Conservation (phyloP, 2,113 vertebrate genomes). For the Chascanopsetta lugubris region DNA sequence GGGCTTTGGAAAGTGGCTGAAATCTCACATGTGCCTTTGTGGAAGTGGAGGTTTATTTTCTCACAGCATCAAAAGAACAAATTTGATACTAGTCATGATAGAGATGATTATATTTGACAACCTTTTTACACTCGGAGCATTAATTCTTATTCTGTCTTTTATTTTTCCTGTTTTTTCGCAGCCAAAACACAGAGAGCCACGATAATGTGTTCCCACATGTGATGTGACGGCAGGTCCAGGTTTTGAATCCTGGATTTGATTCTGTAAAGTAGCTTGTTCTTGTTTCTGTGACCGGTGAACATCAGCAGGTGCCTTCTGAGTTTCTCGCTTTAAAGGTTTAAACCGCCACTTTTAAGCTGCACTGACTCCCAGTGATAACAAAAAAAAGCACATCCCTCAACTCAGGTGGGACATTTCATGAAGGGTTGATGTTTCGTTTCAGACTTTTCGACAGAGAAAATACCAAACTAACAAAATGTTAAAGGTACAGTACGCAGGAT, state of each 20-base stretch:
- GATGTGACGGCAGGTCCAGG: neutral
- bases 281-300: neutral
- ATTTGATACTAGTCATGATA: neutral
- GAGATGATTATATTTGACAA: neutral
- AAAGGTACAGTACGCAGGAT: too few relatives aligned
- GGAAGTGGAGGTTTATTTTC: constrained; percentile 12
- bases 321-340: neutral
- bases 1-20: neutral
- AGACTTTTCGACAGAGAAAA: neutral
- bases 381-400: neutral
- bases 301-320: constrained; percentile 14
- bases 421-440: too few relatives aligned
- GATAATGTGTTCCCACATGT: neutral
- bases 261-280: neutral
- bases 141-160: constrained; percentile 16
- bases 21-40: constrained; percentile 25
- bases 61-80: neutral
- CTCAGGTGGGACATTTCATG: constrained; percentile 46
- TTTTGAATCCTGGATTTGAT: constrained; percentile 9
- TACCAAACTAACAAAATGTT: neutral
- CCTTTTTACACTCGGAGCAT: constrained; percentile 43
- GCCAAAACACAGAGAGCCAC: constrained; percentile 11
- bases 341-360: constrained; percentile 24
- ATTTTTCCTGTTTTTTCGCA: constrained; percentile 16
- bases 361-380: neutral